Evolutionary conservation across 2,797 vertebrate genomes (phyloP), one percentile per base, ranked within the genome.

Genomic region (Takifugu rubripes): DNA sequence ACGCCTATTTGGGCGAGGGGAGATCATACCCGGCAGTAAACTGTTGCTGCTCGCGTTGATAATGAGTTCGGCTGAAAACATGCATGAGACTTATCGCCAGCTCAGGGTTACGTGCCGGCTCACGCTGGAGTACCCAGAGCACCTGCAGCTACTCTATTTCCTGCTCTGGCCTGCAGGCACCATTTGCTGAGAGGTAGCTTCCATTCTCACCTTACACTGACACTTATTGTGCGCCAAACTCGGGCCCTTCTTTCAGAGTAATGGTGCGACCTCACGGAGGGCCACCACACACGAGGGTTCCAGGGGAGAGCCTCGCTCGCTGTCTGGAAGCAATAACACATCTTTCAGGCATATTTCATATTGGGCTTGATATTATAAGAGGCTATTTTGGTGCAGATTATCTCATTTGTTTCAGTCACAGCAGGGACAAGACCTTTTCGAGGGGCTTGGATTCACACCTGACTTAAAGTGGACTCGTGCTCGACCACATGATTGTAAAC

Each of bases 121-220:
- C 61, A 72, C 46, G 3, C 60, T 61, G 64, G 46, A 45, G 33
- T 45, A 56, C 58, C 25, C 50, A 25, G 11, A 45, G 49, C 70
- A 83, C 84, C 81, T 84, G 84, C 78, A 74, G 85, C 85, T 86
- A 67, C 79, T 91, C 88, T 83, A 64, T 78, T 77, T 79, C 65
- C 82, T 64, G 46, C 68, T 70, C 83, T 29, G 75, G 67, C 70
- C 75, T 81, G 75, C 40, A 57, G 76, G 81, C 71, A 64, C 49
- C 48, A 70, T 79, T 81, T 66, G 78, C 64, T 26, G 26, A 72
- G 54, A 66, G 62, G 55, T 63, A 61, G 36, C 59, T 84, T 73
- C 67, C 59, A 83, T 82, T 86, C 61, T 17, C 59, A 74, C 46
- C 66, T 52, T 52, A 59, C 54, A 17, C 33, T 82, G 75, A 72